Base-by-base conservation (phyloP, 1,140 invertebrate species). In the Colletes gigas region DNA sequence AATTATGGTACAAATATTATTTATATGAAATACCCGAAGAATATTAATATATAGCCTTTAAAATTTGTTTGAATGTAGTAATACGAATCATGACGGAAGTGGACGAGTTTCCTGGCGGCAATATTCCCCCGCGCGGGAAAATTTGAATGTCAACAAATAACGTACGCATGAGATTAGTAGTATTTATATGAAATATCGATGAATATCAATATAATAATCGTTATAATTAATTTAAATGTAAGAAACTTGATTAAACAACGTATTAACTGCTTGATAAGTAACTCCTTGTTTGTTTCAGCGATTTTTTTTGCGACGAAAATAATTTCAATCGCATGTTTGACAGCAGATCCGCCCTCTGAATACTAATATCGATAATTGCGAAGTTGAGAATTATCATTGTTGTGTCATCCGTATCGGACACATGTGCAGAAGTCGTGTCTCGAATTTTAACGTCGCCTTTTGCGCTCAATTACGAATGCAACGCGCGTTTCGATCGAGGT, bases 401-500 rank as follows among this genome's bases (percentile, higher is more conserved):
- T 70, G 44, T 78, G 67, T 52, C 57, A 71, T 21, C 44, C 21
- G 69, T 54, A 77, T 59, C 39, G 17, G 5, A n/a, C 57, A 19
- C 55, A 19, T 17, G 60, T 47, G 52, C 17, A 21, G 5, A 47
- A 17, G 50, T 19, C 7, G 39, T 59, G 17, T 68, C 54, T 39
- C 19, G 44, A 65, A 77, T 69, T 77, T 69, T 77, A 69, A 77
- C 39, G 19, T 15, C 44, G 75, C 54, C 66, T 77, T 77, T 60
- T 62, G 44, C 30, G 14, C 30, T 8, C 4, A 5, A 8, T 78
- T 52, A 78, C 62, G 44, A 62, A 78, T 78, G 70, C 75, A 10
- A 10, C 3, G 12, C 67, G 12, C 55, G 55, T 62, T 9, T n/a
- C 67, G n/a, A 19, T 14, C 65, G 44, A 67, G 44, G 44, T 78